Percentiles rank a stretch among this genome's conserved stretches.
Conservation (phyloP, 35 echinoderm and acorn worm species). For the Lytechinus pictus region DNA sequence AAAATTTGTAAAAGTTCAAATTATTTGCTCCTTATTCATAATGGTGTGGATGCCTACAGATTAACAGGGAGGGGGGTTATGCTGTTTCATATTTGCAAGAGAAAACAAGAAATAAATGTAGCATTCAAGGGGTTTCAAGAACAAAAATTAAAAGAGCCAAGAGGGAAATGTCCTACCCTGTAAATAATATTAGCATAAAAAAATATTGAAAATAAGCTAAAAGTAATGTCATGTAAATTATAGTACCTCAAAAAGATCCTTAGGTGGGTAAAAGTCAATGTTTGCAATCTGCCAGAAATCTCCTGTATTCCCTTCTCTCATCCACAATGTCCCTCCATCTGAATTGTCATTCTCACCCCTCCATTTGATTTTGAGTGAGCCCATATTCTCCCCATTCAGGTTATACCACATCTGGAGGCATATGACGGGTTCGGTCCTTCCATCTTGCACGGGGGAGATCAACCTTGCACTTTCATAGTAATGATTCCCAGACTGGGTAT, state of each 20-base stretch:
- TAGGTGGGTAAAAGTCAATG: neutral
- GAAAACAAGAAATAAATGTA: too few relatives aligned
- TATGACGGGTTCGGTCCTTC: conserved; percentile 57
- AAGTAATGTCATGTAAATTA: too few relatives aligned
- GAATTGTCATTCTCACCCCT: neutral
- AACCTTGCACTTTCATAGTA: neutral
- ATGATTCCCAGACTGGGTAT: neutral
- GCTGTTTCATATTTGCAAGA: too few relatives aligned
- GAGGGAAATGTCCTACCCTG: too few relatives aligned
- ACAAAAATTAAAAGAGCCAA: too few relatives aligned
- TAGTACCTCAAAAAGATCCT: neutral
- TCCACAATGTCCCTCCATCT: neutral
- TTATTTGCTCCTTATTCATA: too few relatives aligned
- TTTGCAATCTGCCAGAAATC: neutral
- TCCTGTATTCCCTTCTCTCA: neutral
- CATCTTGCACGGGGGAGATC: conserved; percentile 65
- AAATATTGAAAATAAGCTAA: too few relatives aligned
- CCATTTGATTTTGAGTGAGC: conserved; percentile 68
- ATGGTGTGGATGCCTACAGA: too few relatives aligned
- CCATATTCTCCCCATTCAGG: conserved; percentile 81
- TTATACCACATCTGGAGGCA: conserved; percentile 88
- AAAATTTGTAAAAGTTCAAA: too few relatives aligned
- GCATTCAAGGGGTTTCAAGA: too few relatives aligned
- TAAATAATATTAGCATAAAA: too few relatives aligned
- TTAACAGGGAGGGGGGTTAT: too few relatives aligned